Evolutionary conservation across 2,113 vertebrate genomes (phyloP).

Genomic region (western clawed frog (Xenopus tropicalis)): DNA sequence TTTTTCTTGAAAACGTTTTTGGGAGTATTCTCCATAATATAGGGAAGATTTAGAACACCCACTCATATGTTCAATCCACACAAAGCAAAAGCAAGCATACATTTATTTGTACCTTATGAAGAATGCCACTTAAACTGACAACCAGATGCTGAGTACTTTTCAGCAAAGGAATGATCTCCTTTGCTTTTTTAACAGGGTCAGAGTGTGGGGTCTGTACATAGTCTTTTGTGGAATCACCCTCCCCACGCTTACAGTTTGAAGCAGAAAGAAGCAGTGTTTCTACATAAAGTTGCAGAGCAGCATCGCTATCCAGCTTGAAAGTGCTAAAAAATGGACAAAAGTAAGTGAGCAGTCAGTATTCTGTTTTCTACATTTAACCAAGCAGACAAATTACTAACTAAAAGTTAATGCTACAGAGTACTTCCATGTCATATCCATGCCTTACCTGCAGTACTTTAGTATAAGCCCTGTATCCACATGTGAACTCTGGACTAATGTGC

Average conservation of each 20-base stretch:
- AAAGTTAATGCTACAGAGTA: too few relatives aligned
- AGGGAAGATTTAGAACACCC: too few relatives aligned
- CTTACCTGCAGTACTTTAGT: conserved; percentile 86
- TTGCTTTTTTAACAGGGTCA: conserved; percentile 65
- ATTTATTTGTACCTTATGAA: conserved; percentile 76
- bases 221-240: conserved; percentile 46
- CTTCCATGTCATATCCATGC: background rate
- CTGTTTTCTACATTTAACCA: background rate
- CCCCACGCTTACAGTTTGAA: conserved; percentile 47
- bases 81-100: background rate
- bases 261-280: conserved; percentile 80
- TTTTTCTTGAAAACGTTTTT: too few relatives aligned
- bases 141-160: conserved; percentile 73
- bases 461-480: conserved; percentile 76
- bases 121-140: conserved; percentile 71
- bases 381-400: too few relatives aligned
- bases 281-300: conserved; percentile 82
- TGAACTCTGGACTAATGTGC: conserved; percentile 76
- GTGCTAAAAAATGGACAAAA: conserved; percentile 61
- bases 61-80: too few relatives aligned
- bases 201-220: conserved; percentile 48
- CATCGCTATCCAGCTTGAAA: conserved; percentile 77
- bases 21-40: too few relatives aligned
- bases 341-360: background rate
- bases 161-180: conserved; percentile 78